Conservation (phyloP, 1,140 invertebrate species). For the Pygmarrhopalites habei region DNA sequence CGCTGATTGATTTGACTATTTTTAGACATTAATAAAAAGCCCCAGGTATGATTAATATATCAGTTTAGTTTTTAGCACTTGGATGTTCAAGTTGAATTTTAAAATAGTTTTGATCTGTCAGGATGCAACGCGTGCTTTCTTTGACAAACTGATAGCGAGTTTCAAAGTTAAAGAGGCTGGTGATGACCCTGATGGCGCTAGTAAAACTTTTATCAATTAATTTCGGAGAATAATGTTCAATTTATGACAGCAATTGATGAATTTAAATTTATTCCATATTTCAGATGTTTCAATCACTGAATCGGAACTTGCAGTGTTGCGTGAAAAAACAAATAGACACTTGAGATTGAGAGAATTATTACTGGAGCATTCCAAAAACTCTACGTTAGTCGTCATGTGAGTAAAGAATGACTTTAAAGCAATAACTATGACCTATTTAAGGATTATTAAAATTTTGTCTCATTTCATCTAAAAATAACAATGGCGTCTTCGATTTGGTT, state of each 20-base stretch:
- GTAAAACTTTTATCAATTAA: constrained; percentile 12
- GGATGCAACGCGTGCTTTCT: constrained; percentile 66
- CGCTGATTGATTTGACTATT: no score
- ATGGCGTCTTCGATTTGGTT: neutral
- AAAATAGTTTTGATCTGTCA: no score
- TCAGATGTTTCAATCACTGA: constrained; percentile 60
- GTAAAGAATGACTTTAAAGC: constrained; percentile 41
- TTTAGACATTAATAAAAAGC: constrained; percentile 70
- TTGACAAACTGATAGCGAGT: constrained; percentile 60
- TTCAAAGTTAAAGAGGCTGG: constrained; percentile 54
- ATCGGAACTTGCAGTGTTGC: constrained; percentile 71
- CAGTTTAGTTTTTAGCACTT: no score
- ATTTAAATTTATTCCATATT: constrained; percentile 42
- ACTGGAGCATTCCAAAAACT: constrained; percentile 71
- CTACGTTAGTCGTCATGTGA: constrained; percentile 84
- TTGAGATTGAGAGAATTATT: constrained; percentile 79
- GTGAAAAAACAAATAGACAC: constrained; percentile 85
- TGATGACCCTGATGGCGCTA: constrained; percentile 48
- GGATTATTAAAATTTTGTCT: neutral
- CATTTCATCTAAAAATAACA: neutral
- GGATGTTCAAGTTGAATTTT: no score
- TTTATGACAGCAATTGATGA: constrained; percentile 31
- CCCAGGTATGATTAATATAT: no score
- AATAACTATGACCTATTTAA: neutral
- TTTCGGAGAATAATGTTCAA: neutral